phyloP scores from a whole-genome alignment of 2,888 invertebrate genomes.

The Drosophila kanekoi region DNA sequence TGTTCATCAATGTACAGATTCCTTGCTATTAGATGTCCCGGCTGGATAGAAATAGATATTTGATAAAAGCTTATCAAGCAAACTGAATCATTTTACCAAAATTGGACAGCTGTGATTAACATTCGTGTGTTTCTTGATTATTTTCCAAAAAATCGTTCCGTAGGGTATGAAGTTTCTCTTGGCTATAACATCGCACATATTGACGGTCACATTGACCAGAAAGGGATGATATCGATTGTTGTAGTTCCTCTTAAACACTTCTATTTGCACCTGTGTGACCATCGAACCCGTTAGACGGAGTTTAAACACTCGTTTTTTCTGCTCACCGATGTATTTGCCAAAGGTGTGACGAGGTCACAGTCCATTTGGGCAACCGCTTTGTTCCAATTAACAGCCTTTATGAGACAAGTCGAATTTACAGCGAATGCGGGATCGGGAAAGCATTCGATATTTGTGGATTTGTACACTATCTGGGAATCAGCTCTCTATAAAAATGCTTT shows the following conservation, averaged over 20 bases:
- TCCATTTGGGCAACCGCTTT: slow-evolving; percentile 44
- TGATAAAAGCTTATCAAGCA: not conserved
- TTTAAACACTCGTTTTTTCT: too few species aligned
- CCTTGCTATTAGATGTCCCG: slow-evolving; percentile 33
- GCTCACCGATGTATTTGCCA: slow-evolving; percentile 43
- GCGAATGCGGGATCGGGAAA: not conserved
- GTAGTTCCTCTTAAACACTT: slow-evolving; percentile 43
- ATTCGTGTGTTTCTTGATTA: slow-evolving; percentile 36
- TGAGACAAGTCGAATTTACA: slow-evolving; percentile 27
- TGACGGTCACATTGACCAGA: slow-evolving; percentile 35
- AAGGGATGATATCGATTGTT: slow-evolving; percentile 55
- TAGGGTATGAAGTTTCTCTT: slow-evolving; percentile 41
- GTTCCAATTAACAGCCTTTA: slow-evolving; percentile 59
- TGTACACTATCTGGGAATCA: slow-evolving; percentile 19
- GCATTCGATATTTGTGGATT: slow-evolving; percentile 52
- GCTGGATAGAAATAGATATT: not conserved
- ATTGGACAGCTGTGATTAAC: slow-evolving; percentile 53
- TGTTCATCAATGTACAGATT: slow-evolving; percentile 17
- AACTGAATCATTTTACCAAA: slow-evolving; percentile 7
- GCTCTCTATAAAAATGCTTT: slow-evolving; percentile 3
- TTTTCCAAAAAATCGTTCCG: slow-evolving; percentile 34
- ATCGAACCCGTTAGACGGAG: not conserved
- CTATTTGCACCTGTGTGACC: slow-evolving; percentile 10
- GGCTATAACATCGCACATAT: slow-evolving; percentile 44
- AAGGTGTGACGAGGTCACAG: slow-evolving; percentile 23